Percentiles rank a stretch among this genome's conserved stretches.
phyloP scores from a whole-genome alignment of 2,797 vertebrate species.

The Danio choprae region DNA sequence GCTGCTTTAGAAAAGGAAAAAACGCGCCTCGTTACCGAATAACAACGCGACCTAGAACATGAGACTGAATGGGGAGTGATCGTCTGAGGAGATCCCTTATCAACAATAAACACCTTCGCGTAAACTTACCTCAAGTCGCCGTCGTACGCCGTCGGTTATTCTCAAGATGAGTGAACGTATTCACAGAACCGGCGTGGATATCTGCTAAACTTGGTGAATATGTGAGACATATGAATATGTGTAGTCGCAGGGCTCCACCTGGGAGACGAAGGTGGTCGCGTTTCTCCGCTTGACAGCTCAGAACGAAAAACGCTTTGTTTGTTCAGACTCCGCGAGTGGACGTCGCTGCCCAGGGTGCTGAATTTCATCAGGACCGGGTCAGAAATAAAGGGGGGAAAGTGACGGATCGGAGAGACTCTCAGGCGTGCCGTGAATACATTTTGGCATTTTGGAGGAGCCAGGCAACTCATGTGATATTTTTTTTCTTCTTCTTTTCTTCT shows the following conservation, averaged over 20 bases:
- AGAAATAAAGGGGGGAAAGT: slow-evolving; percentile 56
- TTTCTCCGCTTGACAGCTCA: slow-evolving; percentile 63
- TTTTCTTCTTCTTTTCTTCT: neutral
- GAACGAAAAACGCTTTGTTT: slow-evolving; percentile 63
- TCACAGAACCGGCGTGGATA: slow-evolving; percentile 54
- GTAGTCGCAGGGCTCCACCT: slow-evolving; percentile 60
- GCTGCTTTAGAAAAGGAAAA: slow-evolving; percentile 48
- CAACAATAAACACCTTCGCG: slow-evolving; percentile 27
- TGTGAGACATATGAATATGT: slow-evolving; percentile 58
- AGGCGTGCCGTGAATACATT: slow-evolving; percentile 61
- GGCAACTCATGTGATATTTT: slow-evolving; percentile 60
- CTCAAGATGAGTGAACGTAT: slow-evolving; percentile 55
- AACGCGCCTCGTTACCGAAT: slow-evolving; percentile 23
- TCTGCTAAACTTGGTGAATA: slow-evolving; percentile 70
- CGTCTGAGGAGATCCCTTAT: slow-evolving; percentile 39
- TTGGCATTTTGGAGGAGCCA: slow-evolving; percentile 42
- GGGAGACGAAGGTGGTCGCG: slow-evolving; percentile 62
- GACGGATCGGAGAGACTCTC: slow-evolving; percentile 50
- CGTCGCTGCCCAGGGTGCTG: slow-evolving; percentile 62
- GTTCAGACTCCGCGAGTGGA: slow-evolving; percentile 66
- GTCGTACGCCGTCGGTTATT: slow-evolving; percentile 38
- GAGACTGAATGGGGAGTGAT: slow-evolving; percentile 48
- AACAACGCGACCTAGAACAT: slow-evolving; percentile 41
- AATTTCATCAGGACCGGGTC: slow-evolving; percentile 57
- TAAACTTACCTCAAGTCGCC: slow-evolving; percentile 50